Percentiles rank a stretch among this genome's conserved stretches.
These are phyloP conservation scores for Cyanistes caeruleus DNA, from an alignment of 2,113 vertebrate species.

Conservation along the genomic window DNA sequence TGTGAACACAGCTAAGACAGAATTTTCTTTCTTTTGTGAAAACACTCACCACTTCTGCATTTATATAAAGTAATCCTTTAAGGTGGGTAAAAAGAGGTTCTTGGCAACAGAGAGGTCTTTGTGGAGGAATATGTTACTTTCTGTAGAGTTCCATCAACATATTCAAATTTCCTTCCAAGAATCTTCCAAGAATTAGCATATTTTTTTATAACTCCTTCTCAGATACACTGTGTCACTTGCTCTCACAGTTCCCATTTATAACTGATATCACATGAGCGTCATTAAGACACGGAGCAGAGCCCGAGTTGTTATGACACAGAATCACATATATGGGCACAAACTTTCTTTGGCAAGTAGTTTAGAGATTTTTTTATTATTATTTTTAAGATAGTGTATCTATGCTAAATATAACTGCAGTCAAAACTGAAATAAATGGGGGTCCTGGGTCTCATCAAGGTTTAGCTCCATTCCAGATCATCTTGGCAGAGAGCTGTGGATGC, in stretches of 20 bases:
- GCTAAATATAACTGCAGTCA: not conserved
- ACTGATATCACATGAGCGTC: constrained; percentile 45
- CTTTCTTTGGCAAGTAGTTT: not conserved
- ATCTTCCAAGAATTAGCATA: constrained; percentile 40
- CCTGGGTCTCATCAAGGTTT: not conserved
- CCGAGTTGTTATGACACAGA: constrained; percentile 14
- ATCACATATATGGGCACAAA: constrained; percentile 2
- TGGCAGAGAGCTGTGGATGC: not conserved
- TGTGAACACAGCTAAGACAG: not conserved
- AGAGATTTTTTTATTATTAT: not conserved
- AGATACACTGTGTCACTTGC: constrained; percentile 49
- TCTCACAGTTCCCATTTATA: constrained; percentile 48
- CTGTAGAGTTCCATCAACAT: constrained; percentile 3
- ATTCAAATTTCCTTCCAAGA: constrained; percentile 58
- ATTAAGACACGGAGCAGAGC: constrained; percentile 22
- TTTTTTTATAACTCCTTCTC: constrained; percentile 64
- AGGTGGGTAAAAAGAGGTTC: not conserved
- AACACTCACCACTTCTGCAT: not conserved
- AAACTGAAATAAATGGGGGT: not conserved
- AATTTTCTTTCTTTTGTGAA: not conserved
- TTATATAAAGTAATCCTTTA: not conserved
- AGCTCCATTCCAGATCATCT: not conserved
- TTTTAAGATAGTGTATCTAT: not conserved
- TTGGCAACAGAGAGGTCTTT: constrained; percentile 7
- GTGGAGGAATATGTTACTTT: constrained; percentile 32